These are phyloP conservation scores for Luehdorfia chinensis DNA, from an alignment of 1,140 invertebrate species.

Conservation along the genomic window DNA sequence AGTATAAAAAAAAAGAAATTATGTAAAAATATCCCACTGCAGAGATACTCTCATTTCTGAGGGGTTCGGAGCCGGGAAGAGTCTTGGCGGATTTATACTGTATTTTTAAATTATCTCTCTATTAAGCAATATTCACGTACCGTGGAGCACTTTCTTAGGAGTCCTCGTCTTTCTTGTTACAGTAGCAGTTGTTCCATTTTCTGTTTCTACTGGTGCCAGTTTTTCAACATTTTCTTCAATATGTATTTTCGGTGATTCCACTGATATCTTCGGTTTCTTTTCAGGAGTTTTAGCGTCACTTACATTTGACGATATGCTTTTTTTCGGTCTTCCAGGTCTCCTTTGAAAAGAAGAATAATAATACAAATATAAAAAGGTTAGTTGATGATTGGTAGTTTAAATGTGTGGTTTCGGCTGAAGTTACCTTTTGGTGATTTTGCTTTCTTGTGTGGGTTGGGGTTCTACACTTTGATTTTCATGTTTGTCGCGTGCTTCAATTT, in stretches of 20 bases:
- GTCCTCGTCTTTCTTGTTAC: constrained; percentile 17
- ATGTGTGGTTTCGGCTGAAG: too few relatives aligned
- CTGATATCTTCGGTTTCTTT: constrained; percentile 19
- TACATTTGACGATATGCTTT: constrained; percentile 5
- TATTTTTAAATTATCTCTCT: too few relatives aligned
- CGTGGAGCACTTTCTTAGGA: constrained; percentile 18
- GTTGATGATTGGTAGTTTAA: background rate
- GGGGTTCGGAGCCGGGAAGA: too few relatives aligned
- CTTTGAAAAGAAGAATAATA: constrained; percentile 13
- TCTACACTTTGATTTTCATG: constrained; percentile 23
- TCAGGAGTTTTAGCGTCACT: constrained; percentile 1
- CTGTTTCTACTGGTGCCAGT: background rate
- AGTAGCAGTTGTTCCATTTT: background rate
- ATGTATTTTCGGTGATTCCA: background rate
- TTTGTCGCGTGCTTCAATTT: constrained; percentile 50
- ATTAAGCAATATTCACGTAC: too few relatives aligned
- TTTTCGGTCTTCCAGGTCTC: constrained; percentile 19
- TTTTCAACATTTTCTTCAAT: constrained; percentile 6
- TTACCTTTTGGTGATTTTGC: too few relatives aligned
- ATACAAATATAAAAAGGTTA: background rate
- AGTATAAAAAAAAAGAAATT: too few relatives aligned
- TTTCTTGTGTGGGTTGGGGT: too few relatives aligned
- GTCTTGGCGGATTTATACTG: too few relatives aligned
- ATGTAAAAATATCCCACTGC: too few relatives aligned
- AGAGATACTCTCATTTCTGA: too few relatives aligned